Base-by-base conservation (phyloP, 1,140 invertebrate species). In the Drosophila pectinifera region DNA sequence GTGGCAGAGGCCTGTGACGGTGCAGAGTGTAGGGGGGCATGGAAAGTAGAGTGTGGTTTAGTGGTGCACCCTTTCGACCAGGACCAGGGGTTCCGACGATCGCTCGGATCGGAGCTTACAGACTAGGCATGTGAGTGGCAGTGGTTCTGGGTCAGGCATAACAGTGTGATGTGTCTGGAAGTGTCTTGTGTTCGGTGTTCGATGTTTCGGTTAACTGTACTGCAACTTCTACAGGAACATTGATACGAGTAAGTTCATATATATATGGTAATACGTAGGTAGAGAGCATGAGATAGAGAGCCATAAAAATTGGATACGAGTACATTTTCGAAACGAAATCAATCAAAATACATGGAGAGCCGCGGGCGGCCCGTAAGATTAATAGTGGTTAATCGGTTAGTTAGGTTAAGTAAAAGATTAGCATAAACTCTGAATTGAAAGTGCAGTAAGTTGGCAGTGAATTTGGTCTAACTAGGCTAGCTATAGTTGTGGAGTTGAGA, bases 151-250 rank as follows among this genome's bases (percentile, higher is more conserved):
- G 51, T 63, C 51, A 74, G 43, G 58, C 51, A 65, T 43, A 38
- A 62, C 46, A 49, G 64, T 72, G 74, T 73, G 34, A 3, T 34
- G 73, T 58, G 42, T 61, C 34, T 65, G 41, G 24, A 39, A 22
- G 34, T 46, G 67, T 70, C 8, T 38, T n/a, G 26, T 39, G 28
- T 81, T 48, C 28, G 2, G 28, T 10, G 28, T 31, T 10, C 2
- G 28, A 8, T 31, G 28, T 31, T 36, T 74, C 54, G 51, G 20
- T 84, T 80, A 70, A 68, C 67, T 80, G 22, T 75, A 86, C 82
- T 86, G 73, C 82, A 88, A 86, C 53, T 86, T 86, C 82, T 86
- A 86, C 82, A 75, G 45, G 53, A 85, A 84, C 73, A 84, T 57
- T 75, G 54, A 84, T 53, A 69, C 57, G 57, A 62, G 18, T 61